Evolutionary conservation across 1,140 invertebrate species (phyloP).

Genomic region (Eriocheir sinensis): DNA sequence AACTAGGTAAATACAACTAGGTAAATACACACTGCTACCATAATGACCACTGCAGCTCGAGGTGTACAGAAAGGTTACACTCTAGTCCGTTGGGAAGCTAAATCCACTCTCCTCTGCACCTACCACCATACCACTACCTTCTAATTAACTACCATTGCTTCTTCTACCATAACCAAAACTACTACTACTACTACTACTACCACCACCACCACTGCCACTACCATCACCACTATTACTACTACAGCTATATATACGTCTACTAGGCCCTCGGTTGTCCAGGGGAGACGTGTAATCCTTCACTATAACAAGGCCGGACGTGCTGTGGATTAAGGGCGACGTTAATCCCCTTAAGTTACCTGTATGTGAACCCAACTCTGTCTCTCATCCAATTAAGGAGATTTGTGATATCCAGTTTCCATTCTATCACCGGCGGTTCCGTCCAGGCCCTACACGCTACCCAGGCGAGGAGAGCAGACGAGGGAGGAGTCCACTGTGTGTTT

Average conservation of each 20-base stretch:
- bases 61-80: too few relatives aligned
- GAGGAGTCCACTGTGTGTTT: neutral
- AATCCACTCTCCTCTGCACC: neutral
- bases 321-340: conserved; percentile 54
- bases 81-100: too few relatives aligned
- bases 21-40: neutral
- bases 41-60: neutral
- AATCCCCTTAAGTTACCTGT: conserved; percentile 63
- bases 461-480: neutral
- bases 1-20: too few relatives aligned
- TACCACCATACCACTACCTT: conserved; percentile 19
- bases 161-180: neutral
- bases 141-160: neutral
- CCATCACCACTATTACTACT: neutral
- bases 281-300: conserved; percentile 53
- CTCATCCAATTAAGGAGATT: conserved; percentile 73
- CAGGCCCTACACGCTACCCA: neutral
- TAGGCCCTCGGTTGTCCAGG: neutral
- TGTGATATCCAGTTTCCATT: conserved; percentile 64
- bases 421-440: conserved; percentile 33
- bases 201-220: neutral
- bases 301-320: conserved; percentile 35
- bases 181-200: neutral
- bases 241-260: neutral
- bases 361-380: conserved; percentile 72